Conservation (phyloP, 2,797 vertebrate species). For the Hapalemur alaotrensis region DNA sequence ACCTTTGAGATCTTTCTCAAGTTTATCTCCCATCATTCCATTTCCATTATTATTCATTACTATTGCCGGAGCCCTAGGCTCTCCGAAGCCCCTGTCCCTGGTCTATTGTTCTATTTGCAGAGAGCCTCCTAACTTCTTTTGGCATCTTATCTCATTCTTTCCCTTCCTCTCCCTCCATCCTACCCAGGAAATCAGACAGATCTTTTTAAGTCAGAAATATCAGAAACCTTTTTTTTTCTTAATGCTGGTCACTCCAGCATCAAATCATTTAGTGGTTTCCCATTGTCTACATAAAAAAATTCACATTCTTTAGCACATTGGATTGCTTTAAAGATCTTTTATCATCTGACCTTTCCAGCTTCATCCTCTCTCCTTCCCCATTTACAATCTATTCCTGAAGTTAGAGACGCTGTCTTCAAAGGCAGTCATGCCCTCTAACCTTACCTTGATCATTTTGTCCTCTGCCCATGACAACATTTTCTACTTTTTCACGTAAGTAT, state of each 20-base stretch:
- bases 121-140: background rate
- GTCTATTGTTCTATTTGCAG: background rate
- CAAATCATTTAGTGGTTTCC: background rate
- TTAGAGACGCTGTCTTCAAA: constrained; percentile 9
- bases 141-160: background rate
- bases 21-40: background rate
- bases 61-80: background rate
- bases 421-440: background rate
- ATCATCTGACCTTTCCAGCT: background rate
- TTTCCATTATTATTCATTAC: background rate
- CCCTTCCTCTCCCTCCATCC: background rate
- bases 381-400: background rate
- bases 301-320: background rate
- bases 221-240: background rate
- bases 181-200: background rate
- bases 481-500: background rate
- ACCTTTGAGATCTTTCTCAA: background rate
- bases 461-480: background rate
- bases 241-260: background rate
- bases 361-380: background rate
- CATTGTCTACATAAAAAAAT: background rate
- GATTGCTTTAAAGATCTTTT: background rate
- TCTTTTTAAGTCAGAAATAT: background rate
- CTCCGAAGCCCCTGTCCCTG: background rate
- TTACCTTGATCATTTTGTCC: background rate